A percentile compares a stretch with the other conserved stretches of the same genome.
These are phyloP conservation scores for Yoshiicerus persimilis DNA, from an alignment of 1,140 invertebrate species.

Conservation along the genomic window DNA sequence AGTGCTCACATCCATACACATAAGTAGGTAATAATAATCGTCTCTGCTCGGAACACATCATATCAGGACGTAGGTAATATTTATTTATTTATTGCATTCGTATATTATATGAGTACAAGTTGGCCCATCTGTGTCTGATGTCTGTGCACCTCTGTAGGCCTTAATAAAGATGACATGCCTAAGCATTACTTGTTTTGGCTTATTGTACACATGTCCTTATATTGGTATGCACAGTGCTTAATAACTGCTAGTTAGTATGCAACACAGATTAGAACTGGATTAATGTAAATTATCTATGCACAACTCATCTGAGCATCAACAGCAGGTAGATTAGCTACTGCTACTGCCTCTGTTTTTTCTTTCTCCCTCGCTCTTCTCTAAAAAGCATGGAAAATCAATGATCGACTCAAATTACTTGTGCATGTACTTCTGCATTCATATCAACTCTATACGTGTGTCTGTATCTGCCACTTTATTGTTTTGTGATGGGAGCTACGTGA, in stretches of 20 bases:
- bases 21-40: neutral
- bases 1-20: too few species aligned
- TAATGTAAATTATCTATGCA: neutral
- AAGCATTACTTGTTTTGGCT: neutral
- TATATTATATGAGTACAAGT: too few species aligned
- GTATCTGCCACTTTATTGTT: neutral
- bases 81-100: neutral
- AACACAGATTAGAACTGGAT: neutral
- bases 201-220: neutral
- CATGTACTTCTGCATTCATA: neutral
- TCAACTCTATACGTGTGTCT: neutral
- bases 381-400: slow-evolving; percentile 5
- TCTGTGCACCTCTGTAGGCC: neutral
- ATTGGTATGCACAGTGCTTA: neutral
- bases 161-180: neutral
- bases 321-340: neutral
- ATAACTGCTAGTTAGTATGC: neutral
- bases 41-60: neutral
- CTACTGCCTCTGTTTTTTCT: neutral
- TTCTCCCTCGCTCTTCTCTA: neutral
- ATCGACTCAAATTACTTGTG: slow-evolving; percentile 8
- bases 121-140: neutral
- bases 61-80: neutral
- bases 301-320: neutral
- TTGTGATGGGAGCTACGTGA: neutral